These are phyloP conservation scores for Callyntrura guangdongensis DNA, from an alignment of 2,888 invertebrate species.

Conservation along the genomic window DNA sequence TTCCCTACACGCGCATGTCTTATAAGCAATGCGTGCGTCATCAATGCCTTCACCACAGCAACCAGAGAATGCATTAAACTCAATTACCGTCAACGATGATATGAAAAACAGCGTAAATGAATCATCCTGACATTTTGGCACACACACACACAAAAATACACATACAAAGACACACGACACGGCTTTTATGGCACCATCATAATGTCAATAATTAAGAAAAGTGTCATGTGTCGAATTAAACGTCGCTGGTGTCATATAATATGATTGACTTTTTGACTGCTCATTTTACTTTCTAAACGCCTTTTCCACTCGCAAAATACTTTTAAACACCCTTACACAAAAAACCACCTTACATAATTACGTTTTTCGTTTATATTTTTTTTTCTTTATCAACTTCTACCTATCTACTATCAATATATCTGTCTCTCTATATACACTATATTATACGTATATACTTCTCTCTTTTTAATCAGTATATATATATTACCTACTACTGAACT, in stretches of 20 bases:
- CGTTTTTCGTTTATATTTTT: background rate
- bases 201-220: background rate
- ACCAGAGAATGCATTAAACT: background rate
- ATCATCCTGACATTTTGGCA: slow-evolving; percentile 20
- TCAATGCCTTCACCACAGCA: slow-evolving; percentile 10
- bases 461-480: background rate
- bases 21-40: slow-evolving; percentile 65
- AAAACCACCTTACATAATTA: background rate
- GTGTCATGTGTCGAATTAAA: background rate
- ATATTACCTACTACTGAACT: background rate
- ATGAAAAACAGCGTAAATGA: slow-evolving; percentile 24
- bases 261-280: background rate
- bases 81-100: background rate
- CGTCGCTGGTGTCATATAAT: background rate
- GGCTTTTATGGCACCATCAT: slow-evolving; percentile 13
- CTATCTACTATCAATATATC: background rate
- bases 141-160: background rate
- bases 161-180: background rate
- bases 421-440: background rate
- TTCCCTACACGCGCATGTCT: slow-evolving; percentile 47
- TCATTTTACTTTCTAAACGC: slow-evolving; percentile 12
- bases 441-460: background rate
- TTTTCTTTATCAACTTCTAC: background rate
- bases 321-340: background rate
- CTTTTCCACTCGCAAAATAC: background rate